phyloP scores from a whole-genome alignment of 1,140 invertebrate genomes.

The Orussus abietinus region DNA sequence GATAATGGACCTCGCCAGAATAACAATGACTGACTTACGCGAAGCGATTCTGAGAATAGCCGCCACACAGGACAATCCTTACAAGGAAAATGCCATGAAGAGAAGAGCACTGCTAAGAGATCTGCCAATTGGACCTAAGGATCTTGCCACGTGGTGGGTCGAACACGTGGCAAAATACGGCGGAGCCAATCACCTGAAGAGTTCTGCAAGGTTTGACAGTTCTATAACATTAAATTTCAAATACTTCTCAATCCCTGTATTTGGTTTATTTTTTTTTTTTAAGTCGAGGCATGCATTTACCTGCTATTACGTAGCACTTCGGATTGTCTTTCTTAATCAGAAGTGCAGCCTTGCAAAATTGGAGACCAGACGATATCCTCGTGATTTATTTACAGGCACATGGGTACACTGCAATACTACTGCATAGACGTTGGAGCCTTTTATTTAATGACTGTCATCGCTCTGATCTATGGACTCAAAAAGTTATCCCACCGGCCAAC shows the following conservation, averaged over 20 bases:
- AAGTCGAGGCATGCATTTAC: conserved; percentile 20
- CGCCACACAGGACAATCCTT: conserved; percentile 32
- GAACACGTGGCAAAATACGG: conserved; percentile 50
- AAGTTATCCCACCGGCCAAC: conserved; percentile 25
- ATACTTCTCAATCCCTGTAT: neutral
- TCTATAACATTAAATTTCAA: neutral
- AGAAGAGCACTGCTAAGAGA: conserved; percentile 42
- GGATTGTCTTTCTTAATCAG: conserved; percentile 22
- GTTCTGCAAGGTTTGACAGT: conserved; percentile 33
- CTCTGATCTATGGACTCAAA: conserved; percentile 24
- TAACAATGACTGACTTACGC: conserved; percentile 36
- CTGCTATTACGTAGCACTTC: conserved; percentile 26
- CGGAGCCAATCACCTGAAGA: conserved; percentile 47
- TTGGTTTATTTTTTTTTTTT: conserved; percentile 12
- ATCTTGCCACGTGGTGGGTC: conserved; percentile 50
- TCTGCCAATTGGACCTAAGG: conserved; percentile 39
- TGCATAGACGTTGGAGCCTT: conserved; percentile 40
- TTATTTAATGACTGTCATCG: conserved; percentile 20
- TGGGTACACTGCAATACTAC: conserved; percentile 43
- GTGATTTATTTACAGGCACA: conserved; percentile 27
- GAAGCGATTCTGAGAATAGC: conserved; percentile 40
- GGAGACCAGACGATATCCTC: neutral
- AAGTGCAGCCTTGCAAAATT: conserved; percentile 10
- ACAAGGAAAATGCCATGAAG: conserved; percentile 34
- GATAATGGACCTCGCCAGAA: conserved; percentile 35